Conservation (phyloP, 1,140 invertebrate species). For the Drosophila mayri region DNA sequence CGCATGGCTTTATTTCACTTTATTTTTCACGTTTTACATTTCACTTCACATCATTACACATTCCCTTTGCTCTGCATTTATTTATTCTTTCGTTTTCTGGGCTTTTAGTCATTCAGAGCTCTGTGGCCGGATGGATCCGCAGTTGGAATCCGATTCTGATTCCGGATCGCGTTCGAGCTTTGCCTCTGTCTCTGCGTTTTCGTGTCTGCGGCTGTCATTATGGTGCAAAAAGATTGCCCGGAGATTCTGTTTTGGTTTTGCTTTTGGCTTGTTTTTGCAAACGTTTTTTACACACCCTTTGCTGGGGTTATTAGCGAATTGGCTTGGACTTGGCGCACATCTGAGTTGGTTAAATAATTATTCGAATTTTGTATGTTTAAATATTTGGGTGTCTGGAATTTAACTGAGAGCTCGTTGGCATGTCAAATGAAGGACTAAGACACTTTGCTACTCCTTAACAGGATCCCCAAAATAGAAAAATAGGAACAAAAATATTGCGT, state of each 20-base stretch:
- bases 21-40: conserved; percentile 36
- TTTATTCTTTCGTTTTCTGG: conserved; percentile 8
- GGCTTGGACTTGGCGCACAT: background rate
- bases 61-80: conserved; percentile 25
- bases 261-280: conserved; percentile 14
- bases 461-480: too few species aligned
- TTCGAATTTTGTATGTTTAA: too few species aligned
- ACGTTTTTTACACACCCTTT: conserved; percentile 21
- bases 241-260: conserved; percentile 39
- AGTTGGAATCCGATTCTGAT: conserved; percentile 10
- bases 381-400: background rate
- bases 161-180: conserved; percentile 21
- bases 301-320: background rate
- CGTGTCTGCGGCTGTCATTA: conserved; percentile 57
- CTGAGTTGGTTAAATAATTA: background rate
- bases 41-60: conserved; percentile 65
- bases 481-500: too few species aligned
- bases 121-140: conserved; percentile 9
- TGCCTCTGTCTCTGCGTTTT: conserved; percentile 27
- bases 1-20: background rate
- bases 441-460: too few species aligned
- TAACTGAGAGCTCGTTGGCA: background rate
- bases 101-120: conserved; percentile 6
- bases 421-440: background rate
- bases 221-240: conserved; percentile 56